Percentiles rank a stretch among this genome's conserved stretches.
Evolutionary conservation across 2,888 invertebrate genomes (phyloP).

Genomic region (Elmis aenea): DNA sequence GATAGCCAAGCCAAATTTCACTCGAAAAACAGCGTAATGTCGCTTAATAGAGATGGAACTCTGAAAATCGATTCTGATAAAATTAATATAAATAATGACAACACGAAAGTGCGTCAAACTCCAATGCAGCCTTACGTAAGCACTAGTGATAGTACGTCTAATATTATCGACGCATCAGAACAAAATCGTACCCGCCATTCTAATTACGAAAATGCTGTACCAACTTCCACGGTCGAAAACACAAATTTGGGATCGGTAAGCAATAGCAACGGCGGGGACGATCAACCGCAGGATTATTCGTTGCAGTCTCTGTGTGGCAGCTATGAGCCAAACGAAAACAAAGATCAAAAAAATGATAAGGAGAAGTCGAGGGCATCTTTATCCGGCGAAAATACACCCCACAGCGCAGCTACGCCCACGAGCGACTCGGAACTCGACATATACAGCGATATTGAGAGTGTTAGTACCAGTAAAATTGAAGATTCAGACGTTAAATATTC

Average conservation of each 20-base stretch:
- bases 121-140: constrained; percentile 10
- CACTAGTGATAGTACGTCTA: constrained; percentile 5
- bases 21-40: constrained; percentile 57
- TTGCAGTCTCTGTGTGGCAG: constrained; percentile 29
- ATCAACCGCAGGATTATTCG: constrained; percentile 36
- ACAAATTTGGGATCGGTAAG: constrained; percentile 3
- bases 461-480: constrained; percentile 40
- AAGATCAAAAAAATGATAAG: constrained; percentile 26
- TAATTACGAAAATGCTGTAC: constrained; percentile 7
- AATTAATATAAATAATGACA: constrained; percentile 2
- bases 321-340: constrained; percentile 16
- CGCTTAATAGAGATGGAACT: constrained; percentile 58
- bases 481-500: constrained; percentile 21
- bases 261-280: constrained; percentile 21
- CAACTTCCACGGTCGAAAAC: constrained; percentile 28
- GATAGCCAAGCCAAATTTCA: constrained; percentile 67
- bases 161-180: not conserved
- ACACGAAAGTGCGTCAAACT: constrained; percentile 8
- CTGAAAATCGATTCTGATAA: constrained; percentile 48
- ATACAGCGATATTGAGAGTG: constrained; percentile 58
- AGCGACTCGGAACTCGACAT: constrained; percentile 54
- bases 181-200: constrained; percentile 2
- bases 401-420: constrained; percentile 16
- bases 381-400: too few relatives aligned
- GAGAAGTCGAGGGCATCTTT: too few relatives aligned